phyloP scores from a whole-genome alignment of 2,113 vertebrate species.

The Myrmecophaga tridactyla region DNA sequence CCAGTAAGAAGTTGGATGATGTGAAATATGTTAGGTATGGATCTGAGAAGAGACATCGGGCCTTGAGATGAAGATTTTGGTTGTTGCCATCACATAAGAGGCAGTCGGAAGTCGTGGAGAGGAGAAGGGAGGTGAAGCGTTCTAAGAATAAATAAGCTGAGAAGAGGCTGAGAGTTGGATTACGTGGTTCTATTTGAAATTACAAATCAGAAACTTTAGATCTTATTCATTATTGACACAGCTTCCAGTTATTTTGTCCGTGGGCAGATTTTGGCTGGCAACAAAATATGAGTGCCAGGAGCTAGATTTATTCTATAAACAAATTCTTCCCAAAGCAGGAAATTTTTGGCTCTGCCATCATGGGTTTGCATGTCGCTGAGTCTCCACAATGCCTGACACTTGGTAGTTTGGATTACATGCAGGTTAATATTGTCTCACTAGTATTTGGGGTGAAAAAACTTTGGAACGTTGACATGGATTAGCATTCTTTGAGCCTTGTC shows the following conservation, averaged over 20 bases:
- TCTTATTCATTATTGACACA: not conserved
- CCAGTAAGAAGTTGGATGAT: not conserved
- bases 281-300: slow-evolving; percentile 36
- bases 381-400: not conserved
- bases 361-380: not conserved
- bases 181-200: slow-evolving; percentile 25
- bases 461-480: not conserved
- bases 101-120: not conserved
- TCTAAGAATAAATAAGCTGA: not conserved
- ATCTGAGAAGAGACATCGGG: not conserved
- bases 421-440: not conserved
- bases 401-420: not conserved
- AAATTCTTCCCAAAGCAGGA: slow-evolving; percentile 14
- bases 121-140: not conserved
- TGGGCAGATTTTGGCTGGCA: slow-evolving; percentile 42
- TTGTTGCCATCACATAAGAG: not conserved
- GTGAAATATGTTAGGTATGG: not conserved
- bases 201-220: not conserved
- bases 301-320: not conserved
- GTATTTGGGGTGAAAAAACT: not conserved
- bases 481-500: not conserved
- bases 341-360: not conserved
- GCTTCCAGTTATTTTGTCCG: slow-evolving; percentile 44
- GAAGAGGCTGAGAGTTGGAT: not conserved
- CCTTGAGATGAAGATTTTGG: not conserved